Evolutionary conservation across 2,797 vertebrate genomes (phyloP).

Genomic region (Prionace glauca): DNA sequence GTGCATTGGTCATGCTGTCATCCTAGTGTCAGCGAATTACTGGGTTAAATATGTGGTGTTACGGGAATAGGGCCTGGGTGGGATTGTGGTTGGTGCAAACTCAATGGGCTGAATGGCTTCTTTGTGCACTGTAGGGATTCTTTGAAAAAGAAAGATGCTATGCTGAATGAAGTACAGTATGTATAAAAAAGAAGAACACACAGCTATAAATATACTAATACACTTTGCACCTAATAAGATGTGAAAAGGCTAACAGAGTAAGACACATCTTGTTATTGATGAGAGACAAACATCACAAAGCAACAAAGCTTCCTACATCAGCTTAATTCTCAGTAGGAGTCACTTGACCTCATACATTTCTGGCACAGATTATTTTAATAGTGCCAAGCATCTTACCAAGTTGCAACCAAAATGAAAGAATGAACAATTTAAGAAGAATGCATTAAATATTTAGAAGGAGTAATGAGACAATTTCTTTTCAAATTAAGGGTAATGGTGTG

Average conservation of each 20-base stretch:
- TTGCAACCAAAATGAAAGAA: not conserved
- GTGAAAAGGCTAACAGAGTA: not conserved
- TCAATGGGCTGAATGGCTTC: too few relatives aligned
- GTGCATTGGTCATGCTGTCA: too few relatives aligned
- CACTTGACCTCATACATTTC: not conserved
- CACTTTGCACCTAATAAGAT: not conserved
- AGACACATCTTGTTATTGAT: not conserved
- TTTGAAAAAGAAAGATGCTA: not conserved
- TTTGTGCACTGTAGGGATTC: not conserved
- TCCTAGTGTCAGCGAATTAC: too few relatives aligned
- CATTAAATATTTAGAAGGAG: not conserved
- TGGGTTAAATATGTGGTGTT: too few relatives aligned
- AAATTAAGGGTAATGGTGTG: not conserved
- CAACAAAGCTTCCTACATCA: not conserved
- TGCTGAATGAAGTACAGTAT: not conserved
- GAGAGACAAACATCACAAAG: not conserved
- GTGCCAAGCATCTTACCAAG: not conserved
- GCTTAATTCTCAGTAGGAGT: not conserved
- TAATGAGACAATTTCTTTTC: not conserved
- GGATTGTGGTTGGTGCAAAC: too few relatives aligned
- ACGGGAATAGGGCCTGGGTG: too few relatives aligned
- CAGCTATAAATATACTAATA: not conserved
- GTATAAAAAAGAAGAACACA: not conserved
- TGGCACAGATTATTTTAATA: not conserved
- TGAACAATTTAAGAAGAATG: not conserved